These are phyloP conservation scores for Myotis brandtii DNA, from an alignment of 2,113 vertebrate species.

Conservation along the genomic window DNA sequence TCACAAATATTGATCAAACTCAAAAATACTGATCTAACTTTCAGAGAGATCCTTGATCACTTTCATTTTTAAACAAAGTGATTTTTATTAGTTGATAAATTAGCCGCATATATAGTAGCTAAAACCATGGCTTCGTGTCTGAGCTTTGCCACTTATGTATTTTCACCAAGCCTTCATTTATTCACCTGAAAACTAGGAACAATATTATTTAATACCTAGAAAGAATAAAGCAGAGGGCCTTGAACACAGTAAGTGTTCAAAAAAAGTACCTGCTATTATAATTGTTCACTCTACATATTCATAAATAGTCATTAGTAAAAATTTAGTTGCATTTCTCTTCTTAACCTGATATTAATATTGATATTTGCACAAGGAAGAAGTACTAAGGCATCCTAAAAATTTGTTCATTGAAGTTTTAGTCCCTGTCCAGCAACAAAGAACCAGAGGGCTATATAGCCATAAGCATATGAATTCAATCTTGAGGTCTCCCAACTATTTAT, in stretches of 20 bases:
- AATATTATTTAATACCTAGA: background rate
- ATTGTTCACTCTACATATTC: background rate
- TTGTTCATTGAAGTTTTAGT: background rate
- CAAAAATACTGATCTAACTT: slow-evolving; percentile 15
- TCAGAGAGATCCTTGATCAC: background rate
- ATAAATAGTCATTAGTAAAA: slow-evolving; percentile 10
- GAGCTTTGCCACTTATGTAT: background rate
- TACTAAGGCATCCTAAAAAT: background rate
- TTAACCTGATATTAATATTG: background rate
- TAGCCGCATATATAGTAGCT: background rate
- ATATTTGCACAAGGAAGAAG: background rate
- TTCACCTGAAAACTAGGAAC: background rate
- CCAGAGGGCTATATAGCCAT: background rate
- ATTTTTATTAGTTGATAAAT: slow-evolving; percentile 28
- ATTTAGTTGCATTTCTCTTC: background rate
- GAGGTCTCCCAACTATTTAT: background rate
- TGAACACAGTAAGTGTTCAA: background rate
- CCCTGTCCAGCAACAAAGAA: background rate
- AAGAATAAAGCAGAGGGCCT: background rate
- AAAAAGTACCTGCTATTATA: background rate
- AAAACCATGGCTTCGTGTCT: background rate
- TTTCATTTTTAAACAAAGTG: slow-evolving; percentile 14
- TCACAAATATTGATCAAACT: slow-evolving; percentile 8
- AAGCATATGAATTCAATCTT: background rate
- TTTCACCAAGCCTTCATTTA: background rate